Percentiles rank a stretch among this genome's conserved stretches.
These are phyloP conservation scores for Macrotis lagotis DNA, from an alignment of 2,113 vertebrate species.

Conservation along the genomic window DNA sequence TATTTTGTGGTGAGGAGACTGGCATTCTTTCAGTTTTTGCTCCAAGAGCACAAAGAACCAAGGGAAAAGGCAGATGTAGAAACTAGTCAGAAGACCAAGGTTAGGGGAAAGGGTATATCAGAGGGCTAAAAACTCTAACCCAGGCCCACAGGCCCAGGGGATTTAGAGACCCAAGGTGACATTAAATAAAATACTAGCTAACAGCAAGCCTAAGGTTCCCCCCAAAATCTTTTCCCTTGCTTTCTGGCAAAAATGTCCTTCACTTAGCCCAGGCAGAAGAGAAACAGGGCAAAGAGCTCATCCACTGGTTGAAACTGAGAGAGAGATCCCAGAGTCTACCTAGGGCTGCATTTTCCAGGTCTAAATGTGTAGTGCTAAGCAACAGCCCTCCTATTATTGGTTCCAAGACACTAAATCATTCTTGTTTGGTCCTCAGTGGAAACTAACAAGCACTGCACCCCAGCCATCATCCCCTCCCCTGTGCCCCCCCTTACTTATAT, in stretches of 20 bases:
- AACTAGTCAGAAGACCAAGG: neutral
- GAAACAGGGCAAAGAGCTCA: neutral
- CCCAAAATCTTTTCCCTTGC: neutral
- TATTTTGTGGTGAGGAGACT: constrained; percentile 60
- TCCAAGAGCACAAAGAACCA: constrained; percentile 16
- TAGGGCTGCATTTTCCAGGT: neutral
- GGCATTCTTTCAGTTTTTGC: neutral
- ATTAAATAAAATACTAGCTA: neutral
- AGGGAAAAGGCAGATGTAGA: constrained; percentile 33
- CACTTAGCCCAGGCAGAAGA: neutral
- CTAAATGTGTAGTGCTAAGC: neutral
- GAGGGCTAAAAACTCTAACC: neutral
- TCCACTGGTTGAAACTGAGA: neutral
- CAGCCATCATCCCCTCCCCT: neutral
- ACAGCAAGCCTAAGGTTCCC: neutral
- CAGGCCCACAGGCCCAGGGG: neutral
- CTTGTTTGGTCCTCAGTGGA: neutral
- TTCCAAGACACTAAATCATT: neutral
- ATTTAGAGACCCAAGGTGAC: neutral
- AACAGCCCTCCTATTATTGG: neutral
- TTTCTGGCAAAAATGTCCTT: neutral
- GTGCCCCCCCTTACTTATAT: neutral
- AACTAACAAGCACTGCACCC: neutral
- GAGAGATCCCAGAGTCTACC: neutral
- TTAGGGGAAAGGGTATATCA: neutral